Evolutionary conservation across 2,797 vertebrate genomes (phyloP).

Genomic region (Gymnothorax javanicus): DNA sequence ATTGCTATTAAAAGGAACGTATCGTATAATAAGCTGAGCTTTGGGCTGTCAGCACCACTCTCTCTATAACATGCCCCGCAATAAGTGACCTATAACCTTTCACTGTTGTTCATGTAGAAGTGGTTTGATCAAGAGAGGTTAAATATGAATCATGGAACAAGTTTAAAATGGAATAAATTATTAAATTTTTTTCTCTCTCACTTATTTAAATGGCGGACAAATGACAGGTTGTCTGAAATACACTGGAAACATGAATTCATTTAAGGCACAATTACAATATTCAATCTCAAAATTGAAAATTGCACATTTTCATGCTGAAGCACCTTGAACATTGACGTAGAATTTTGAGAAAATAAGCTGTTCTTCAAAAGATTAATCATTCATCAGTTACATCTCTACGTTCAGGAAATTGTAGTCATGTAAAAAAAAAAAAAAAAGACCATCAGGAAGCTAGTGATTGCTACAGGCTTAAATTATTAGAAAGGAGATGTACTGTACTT

Average conservation of each 20-base stretch:
- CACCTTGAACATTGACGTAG: not conserved
- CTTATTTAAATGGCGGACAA: not conserved
- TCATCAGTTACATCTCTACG: not conserved
- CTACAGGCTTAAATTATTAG: not conserved
- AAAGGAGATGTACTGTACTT: not conserved
- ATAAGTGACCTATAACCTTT: not conserved
- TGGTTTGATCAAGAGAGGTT: not conserved
- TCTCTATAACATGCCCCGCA: not conserved
- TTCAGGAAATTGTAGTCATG: not conserved
- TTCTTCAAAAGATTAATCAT: not conserved
- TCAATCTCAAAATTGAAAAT: not conserved
- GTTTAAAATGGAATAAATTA: not conserved
- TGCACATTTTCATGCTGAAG: not conserved
- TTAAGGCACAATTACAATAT: not conserved
- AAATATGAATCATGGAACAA: not conserved
- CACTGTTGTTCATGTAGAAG: not conserved
- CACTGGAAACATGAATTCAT: not conserved
- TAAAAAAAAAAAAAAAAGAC: not conserved
- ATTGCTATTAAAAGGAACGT: constrained; percentile 61
- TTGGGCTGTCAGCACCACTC: not conserved
- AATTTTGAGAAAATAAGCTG: not conserved
- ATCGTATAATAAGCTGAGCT: constrained; percentile 53
- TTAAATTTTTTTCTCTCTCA: not conserved
- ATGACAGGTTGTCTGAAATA: not conserved
- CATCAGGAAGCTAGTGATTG: not conserved